phyloP scores from a whole-genome alignment of 2,113 vertebrate species.

The Anguilla rostrata region DNA sequence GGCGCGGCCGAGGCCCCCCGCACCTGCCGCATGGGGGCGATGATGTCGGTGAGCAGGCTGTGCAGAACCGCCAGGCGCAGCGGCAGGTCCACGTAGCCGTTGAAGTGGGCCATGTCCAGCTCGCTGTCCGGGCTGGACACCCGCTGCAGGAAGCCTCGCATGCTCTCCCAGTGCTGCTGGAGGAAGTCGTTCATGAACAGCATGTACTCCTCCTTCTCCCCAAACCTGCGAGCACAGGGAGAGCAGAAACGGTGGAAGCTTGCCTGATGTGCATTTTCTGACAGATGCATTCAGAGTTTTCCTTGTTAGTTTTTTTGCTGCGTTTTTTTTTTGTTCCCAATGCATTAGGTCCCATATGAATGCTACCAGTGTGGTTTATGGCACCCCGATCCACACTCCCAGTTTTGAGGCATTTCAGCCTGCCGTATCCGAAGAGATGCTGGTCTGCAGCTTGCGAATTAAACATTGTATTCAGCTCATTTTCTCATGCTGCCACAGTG shows the following conservation, averaged over 20 bases:
- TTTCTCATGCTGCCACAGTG: too few species aligned
- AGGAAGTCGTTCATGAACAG: constrained; percentile 92
- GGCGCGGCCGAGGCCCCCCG: background rate
- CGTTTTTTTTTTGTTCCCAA: too few species aligned
- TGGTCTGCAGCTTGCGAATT: too few species aligned
- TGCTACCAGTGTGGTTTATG: too few species aligned
- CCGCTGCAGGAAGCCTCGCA: constrained; percentile 77
- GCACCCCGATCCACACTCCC: background rate
- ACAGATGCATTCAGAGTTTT: background rate
- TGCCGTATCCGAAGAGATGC: background rate
- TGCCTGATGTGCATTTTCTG: background rate
- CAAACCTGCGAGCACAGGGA: constrained; percentile 74
- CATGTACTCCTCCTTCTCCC: constrained; percentile 97
- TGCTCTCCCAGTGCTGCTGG: constrained; percentile 78
- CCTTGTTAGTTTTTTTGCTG: too few species aligned
- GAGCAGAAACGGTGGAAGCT: background rate
- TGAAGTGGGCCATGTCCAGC: constrained; percentile 71
- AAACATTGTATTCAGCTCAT: too few species aligned
- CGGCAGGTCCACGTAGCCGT: constrained; percentile 83
- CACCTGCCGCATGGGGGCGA: constrained; percentile 80
- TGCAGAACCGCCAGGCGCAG: constrained; percentile 88
- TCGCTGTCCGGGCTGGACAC: constrained; percentile 75
- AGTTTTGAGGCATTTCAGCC: background rate
- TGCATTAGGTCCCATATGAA: too few species aligned
- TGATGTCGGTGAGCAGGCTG: constrained; percentile 84